Evolutionary conservation across 2,888 invertebrate genomes (phyloP), one percentile per base, ranked within the genome.

Genomic region (Rhagonycha fulva): DNA sequence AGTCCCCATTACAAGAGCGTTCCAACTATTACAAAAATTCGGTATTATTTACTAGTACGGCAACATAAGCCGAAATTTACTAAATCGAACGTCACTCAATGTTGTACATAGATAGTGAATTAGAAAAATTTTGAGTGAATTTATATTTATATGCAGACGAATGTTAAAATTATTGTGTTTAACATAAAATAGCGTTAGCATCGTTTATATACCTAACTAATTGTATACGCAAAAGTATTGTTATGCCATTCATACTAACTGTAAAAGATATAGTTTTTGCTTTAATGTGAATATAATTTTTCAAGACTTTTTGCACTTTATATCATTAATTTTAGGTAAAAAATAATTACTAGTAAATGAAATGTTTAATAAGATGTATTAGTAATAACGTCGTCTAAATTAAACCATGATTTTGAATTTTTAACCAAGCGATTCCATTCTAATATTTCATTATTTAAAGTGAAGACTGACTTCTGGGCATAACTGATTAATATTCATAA

Each of bases 11-110:
- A 79, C 94, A 95, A 84, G 96, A 96, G 88, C 91, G 94, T 78
- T 91, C 92, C 76, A 92, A 93, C 83, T 96, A 96, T 89, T 96
- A 96, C 90, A 96, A 96, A 89, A 96, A 95, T 89, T 96, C 96
- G 47, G 95, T 96, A 82, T 91, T 96, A 81, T 96, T 96, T 88
- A 95, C 95, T 84, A 95, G 95, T 87, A 95, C 95, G 87, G 96
- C 96, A 86, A 96, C 96, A 87, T 91, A 91, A 87, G 85, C 78
- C 63, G 47, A 62, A 24, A 24, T 66, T 66, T 66, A 11, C 26
- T 24, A 66, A 24, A 24, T 66, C 24, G 68, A 70, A 71, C 63
- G 71, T 26, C 26, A 26, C 14, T 71, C 30, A 60, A 47, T 66
- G n/a, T 24, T 66, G 23, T 24, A 66, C 26, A 69, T 69, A 69